phyloP scores from a whole-genome alignment of 2,113 vertebrate genomes.

The Megalops atlanticus region DNA sequence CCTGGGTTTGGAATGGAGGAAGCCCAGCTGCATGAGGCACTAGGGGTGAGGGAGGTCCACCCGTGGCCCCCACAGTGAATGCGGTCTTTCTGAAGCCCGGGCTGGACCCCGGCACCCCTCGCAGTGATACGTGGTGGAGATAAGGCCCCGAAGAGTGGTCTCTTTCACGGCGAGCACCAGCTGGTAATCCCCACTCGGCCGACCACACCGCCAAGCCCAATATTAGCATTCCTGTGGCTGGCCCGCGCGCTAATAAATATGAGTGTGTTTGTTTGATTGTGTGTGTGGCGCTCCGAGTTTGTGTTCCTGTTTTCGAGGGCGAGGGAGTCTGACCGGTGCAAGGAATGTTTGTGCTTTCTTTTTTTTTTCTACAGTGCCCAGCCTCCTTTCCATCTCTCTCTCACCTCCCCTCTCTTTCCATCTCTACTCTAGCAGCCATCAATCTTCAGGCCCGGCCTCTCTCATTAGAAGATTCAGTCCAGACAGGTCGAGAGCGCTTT shows the following conservation, averaged over 20 bases:
- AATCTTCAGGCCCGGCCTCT: conserved; percentile 47
- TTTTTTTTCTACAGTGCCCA: background rate
- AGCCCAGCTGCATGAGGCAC: background rate
- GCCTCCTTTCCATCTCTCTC: background rate
- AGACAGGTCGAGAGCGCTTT: conserved; percentile 45
- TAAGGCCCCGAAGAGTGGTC: conserved; percentile 52
- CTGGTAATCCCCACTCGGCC: conserved; percentile 49
- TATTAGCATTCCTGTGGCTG: conserved; percentile 64
- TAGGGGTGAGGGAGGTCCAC: background rate
- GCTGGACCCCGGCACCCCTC: conserved; percentile 24
- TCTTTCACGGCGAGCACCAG: conserved; percentile 49
- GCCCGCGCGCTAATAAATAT: conserved; percentile 39
- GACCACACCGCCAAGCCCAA: conserved; percentile 54
- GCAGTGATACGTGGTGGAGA: conserved; percentile 31
- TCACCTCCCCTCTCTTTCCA: conserved; percentile 25
- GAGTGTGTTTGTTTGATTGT: conserved; percentile 53
- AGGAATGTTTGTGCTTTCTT: background rate
- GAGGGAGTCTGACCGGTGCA: background rate
- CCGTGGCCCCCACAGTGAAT: conserved; percentile 35
- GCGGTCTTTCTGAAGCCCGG: conserved; percentile 38
- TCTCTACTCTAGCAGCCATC: conserved; percentile 49
- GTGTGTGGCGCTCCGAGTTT: conserved; percentile 20
- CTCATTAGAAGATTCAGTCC: conserved; percentile 55
- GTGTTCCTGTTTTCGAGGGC: background rate
- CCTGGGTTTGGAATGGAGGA: background rate